phyloP scores from a whole-genome alignment of 2,797 vertebrate species.

The Perodicticus potto region DNA sequence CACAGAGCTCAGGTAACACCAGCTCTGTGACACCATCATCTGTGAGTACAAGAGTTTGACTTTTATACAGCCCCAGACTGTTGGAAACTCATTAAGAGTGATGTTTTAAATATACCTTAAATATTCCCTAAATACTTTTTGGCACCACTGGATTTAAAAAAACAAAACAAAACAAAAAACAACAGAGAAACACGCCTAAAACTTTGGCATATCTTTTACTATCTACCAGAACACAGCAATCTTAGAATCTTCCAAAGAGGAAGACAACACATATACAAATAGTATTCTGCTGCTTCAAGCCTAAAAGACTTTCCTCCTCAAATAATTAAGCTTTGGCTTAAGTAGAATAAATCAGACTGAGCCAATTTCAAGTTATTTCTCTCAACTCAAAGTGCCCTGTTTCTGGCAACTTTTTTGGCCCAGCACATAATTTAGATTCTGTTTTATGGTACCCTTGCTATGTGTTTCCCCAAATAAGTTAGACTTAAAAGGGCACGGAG shows the following conservation, averaged over 20 bases:
- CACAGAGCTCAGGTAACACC: conserved; percentile 51
- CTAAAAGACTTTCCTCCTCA: conserved; percentile 76
- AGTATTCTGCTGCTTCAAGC: conserved; percentile 80
- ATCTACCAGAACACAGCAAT: conserved; percentile 83
- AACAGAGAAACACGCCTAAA: conserved; percentile 69
- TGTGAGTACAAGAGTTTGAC: conserved; percentile 81
- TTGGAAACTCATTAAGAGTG: conserved; percentile 70
- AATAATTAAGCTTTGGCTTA: conserved; percentile 83
- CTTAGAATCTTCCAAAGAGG: conserved; percentile 72
- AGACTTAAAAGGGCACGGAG: conserved; percentile 75
- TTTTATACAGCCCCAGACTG: conserved; percentile 89
- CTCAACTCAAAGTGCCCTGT: conserved; percentile 59
- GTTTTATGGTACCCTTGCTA: conserved; percentile 62
- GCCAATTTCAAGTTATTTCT: conserved; percentile 69
- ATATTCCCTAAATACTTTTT: conserved; percentile 86
- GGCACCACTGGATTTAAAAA: conserved; percentile 86
- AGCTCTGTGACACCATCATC: conserved; percentile 78
- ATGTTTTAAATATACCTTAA: conserved; percentile 77
- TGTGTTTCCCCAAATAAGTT: conserved; percentile 76
- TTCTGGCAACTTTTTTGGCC: conserved; percentile 66
- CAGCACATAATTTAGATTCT: neutral
- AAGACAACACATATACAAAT: conserved; percentile 55
- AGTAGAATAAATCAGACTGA: conserved; percentile 74
- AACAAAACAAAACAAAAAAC: neutral
- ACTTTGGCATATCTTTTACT: conserved; percentile 88